Percentiles rank a stretch among this genome's conserved stretches.
phyloP scores from a whole-genome alignment of 53 echinoderm and acorn worm genomes.

The Astropecten irregularis region DNA sequence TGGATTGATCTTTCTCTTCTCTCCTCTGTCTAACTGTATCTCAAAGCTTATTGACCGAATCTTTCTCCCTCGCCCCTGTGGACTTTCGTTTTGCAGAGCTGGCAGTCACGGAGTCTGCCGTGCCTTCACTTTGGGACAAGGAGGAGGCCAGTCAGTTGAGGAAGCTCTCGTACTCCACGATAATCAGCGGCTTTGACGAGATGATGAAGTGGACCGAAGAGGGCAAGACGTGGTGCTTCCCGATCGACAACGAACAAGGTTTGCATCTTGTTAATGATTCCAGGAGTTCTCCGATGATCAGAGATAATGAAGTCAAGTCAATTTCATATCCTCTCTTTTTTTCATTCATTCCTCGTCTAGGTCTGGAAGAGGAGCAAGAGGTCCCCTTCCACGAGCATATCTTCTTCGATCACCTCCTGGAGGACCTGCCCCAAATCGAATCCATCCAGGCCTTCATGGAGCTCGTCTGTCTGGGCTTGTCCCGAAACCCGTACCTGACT shows the following conservation, averaged over 20 bases:
- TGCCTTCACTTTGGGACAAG: constrained; percentile 72
- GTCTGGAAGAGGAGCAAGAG: constrained; percentile 84
- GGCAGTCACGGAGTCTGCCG: neutral
- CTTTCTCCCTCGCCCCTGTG: too few species aligned
- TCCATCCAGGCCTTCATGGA: constrained; percentile 92
- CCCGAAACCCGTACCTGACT: constrained; percentile 89
- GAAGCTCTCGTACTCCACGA: constrained; percentile 24
- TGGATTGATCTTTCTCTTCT: too few species aligned
- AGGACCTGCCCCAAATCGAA: constrained; percentile 72
- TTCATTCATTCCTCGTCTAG: neutral
- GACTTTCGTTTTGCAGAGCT: too few species aligned
- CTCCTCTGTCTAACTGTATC: too few species aligned
- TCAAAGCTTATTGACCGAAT: too few species aligned
- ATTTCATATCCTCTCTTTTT: neutral
- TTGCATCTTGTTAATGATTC: neutral
- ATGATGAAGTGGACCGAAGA: constrained; percentile 86
- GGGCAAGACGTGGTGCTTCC: constrained; percentile 92
- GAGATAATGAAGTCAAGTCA: too few species aligned
- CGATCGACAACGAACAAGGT: constrained; percentile 97
- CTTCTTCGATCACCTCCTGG: constrained; percentile 84
- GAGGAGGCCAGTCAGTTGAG: constrained; percentile 65
- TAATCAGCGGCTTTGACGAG: constrained; percentile 89
- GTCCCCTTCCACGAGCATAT: constrained; percentile 92
- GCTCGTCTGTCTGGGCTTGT: constrained; percentile 80
- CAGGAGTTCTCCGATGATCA: neutral